Evolutionary conservation across 35 echinoderm and acorn worm species (phyloP), one percentile per base, ranked within the genome.

Genomic region (Acanthaster planci): DNA sequence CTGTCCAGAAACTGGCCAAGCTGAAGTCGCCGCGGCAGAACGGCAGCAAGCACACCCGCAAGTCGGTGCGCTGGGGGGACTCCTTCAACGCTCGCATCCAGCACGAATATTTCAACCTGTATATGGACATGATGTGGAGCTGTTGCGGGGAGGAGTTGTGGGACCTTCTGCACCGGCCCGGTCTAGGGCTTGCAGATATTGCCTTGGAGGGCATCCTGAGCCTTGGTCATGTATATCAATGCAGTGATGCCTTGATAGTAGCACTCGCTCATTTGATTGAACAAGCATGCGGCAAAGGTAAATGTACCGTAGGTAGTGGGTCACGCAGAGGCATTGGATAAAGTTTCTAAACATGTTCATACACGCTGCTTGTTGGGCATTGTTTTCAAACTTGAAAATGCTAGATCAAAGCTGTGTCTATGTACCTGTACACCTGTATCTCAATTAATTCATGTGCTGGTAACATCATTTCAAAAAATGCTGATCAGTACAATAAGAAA

Each of bases 51-150:
- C 84, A 85, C 19, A 53, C 78, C 14, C 80, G 93, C 36, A 95
- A 95, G 75, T 91, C 93, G 7, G 93, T 95, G 21, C 84, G 89
- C n/a, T 95, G 93, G 93, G 93, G 93, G 0, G 93, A 95, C 50
- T 95, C 93, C 17, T 37, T 95, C 56, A 91, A 90, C 78, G 77
- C 90, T 1, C 77, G 81, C 15, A 75, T 90, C 18, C 60, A 87
- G 32, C 78, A 87, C 26, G 40, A 91, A 78, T 58, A 91, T 18
- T 86, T 90, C 42, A 85, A 51, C 26, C 53, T 83, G 17, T 95
- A 95, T 60, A 82, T 95, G 84, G 75, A 87, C 31, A 76, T 83
- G 76, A 86, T 95, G 52, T 95, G 93, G 93, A 76, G 58, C 55
- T 42, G 76, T 55, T 91, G 86, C 57, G 80, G 88, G 55, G 12